Conservation (phyloP, 2,113 vertebrate genomes). For the Pelecanus crispus region DNA sequence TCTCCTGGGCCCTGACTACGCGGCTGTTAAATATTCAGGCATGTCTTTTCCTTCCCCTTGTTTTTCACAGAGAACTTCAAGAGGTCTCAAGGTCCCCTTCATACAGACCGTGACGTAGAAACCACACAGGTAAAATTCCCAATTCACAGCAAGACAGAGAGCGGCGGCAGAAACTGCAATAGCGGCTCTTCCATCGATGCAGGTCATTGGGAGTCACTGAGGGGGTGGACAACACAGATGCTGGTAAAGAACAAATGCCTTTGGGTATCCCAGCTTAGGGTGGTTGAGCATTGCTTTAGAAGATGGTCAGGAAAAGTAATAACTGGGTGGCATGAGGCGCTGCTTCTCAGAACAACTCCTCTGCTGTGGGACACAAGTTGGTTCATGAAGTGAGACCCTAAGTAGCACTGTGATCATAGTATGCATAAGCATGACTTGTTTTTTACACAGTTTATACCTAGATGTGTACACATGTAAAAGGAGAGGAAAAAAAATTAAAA, state of each 20-base stretch:
- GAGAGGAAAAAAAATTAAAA: fast-evolving
- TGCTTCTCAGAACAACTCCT: neutral
- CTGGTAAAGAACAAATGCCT: neutral
- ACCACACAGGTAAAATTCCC: neutral
- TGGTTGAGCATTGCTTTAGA: neutral
- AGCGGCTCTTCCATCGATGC: neutral
- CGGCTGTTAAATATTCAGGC: neutral
- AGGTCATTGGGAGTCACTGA: neutral
- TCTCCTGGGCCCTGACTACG: neutral
- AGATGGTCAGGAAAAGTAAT: neutral
- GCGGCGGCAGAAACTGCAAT: neutral
- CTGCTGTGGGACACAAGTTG: neutral
- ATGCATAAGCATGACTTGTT: neutral
- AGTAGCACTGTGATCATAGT: neutral
- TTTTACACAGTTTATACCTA: neutral
- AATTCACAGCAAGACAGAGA: neutral
- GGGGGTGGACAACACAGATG: neutral
- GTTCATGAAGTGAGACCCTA: neutral
- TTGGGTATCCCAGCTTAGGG: neutral
- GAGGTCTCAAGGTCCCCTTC: neutral
- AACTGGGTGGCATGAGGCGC: neutral
- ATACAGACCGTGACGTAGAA: neutral
- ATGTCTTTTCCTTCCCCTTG: neutral
- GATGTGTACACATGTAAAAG: neutral
- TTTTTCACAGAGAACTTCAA: neutral